Conservation (phyloP, 2,888 invertebrate species). For the Meta bourneti region DNA sequence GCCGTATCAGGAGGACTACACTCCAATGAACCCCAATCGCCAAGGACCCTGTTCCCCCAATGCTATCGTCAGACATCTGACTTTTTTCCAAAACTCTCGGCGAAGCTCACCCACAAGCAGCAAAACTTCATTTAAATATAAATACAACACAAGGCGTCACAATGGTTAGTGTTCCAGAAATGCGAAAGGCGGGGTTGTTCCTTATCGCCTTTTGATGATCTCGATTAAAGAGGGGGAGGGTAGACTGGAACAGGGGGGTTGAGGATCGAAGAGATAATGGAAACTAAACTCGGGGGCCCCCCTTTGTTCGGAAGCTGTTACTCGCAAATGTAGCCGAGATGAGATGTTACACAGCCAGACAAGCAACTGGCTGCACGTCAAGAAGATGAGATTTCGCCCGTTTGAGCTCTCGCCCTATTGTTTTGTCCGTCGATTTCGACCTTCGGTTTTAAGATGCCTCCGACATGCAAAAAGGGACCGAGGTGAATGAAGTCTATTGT, state of each 20-base stretch:
- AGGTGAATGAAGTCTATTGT: background rate
- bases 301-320: conserved; percentile 56
- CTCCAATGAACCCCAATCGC: background rate
- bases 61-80: conserved; percentile 19
- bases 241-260: conserved; percentile 1
- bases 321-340: conserved; percentile 33
- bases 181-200: conserved; percentile 44
- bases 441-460: conserved; percentile 1
- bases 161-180: conserved; percentile 58
- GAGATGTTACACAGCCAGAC: conserved; percentile 55
- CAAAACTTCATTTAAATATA: conserved; percentile 76
- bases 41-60: background rate
- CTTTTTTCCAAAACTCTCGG: too few relatives aligned
- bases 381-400: conserved; percentile 58
- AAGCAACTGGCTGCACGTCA: conserved; percentile 64
- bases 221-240: conserved; percentile 58
- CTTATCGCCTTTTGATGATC: conserved; percentile 69
- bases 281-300: conserved; percentile 21
- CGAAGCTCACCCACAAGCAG: conserved; percentile 18
- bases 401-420: conserved; percentile 51
- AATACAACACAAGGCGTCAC: conserved; percentile 64
- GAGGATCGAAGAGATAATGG: conserved; percentile 52
- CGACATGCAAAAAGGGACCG: conserved; percentile 1
- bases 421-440: conserved; percentile 32
- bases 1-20: conserved; percentile 19